Percentiles rank a stretch among this genome's conserved stretches.
phyloP scores from a whole-genome alignment of 2,113 vertebrate species.

The Muntiacus muntjak region DNA sequence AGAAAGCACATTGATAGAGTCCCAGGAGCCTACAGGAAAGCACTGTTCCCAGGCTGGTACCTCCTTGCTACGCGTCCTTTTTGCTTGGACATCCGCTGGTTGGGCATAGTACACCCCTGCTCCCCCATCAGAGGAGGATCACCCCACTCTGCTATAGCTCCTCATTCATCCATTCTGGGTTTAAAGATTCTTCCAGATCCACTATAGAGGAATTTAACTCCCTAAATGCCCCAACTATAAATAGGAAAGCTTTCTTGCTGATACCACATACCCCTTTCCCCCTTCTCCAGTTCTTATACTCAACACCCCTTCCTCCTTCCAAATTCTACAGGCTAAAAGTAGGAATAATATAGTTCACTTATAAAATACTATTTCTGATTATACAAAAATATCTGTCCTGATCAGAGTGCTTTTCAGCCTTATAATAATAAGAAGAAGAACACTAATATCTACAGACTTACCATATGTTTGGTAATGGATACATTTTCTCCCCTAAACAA shows the following conservation, averaged over 20 bases:
- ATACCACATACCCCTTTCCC: not conserved
- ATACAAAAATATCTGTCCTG: not conserved
- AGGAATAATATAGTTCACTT: not conserved
- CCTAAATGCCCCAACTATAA: not conserved
- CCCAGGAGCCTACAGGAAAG: not conserved
- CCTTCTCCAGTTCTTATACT: not conserved
- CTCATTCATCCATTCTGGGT: not conserved
- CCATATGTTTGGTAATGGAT: not conserved
- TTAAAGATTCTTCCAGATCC: not conserved
- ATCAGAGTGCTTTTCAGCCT: not conserved
- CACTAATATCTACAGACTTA: not conserved
- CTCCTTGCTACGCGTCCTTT: fast-evolving
- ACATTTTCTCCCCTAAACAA: not conserved
- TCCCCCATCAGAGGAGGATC: not conserved
- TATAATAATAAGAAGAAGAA: not conserved
- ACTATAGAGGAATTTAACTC: not conserved
- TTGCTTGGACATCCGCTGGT: not conserved
- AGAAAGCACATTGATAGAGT: not conserved
- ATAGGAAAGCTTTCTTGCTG: not conserved
- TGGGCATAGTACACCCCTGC: not conserved
- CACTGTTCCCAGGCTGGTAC: not conserved
- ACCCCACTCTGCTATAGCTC: not conserved
- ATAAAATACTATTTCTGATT: slow-evolving; percentile 19
- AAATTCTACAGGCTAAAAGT: not conserved
- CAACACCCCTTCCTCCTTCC: not conserved